Evolutionary conservation across 2,888 invertebrate species (phyloP).

Genomic region (Andrena fulva): DNA sequence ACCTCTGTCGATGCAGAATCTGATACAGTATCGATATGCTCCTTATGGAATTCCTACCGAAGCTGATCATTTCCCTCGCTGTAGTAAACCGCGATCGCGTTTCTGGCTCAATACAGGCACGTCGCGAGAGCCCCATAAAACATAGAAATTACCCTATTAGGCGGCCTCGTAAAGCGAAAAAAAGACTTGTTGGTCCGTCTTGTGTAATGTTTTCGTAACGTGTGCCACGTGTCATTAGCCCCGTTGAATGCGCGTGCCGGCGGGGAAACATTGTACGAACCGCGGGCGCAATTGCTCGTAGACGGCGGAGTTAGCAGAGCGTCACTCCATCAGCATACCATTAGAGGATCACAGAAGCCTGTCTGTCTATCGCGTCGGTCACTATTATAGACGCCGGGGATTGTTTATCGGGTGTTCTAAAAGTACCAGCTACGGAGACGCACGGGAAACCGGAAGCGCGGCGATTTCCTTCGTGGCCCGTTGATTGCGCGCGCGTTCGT

Average conservation of each 20-base stretch:
- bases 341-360: constrained; percentile 71
- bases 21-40: too few species aligned
- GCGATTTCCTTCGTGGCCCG: constrained; percentile 39
- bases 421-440: constrained; percentile 60
- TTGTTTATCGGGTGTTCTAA: constrained; percentile 72
- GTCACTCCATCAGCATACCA: constrained; percentile 78
- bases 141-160: background rate
- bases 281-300: constrained; percentile 54
- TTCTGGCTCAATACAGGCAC: background rate
- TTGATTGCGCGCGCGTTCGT: constrained; percentile 36
- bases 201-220: background rate
- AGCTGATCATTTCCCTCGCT: too few species aligned
- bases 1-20: too few species aligned
- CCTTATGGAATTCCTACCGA: too few species aligned
- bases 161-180: constrained; percentile 2
- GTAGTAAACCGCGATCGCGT: background rate
- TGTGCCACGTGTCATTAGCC: constrained; percentile 52
- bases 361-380: constrained; percentile 48
- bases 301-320: constrained; percentile 74
- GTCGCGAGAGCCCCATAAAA: background rate
- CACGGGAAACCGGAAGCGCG: constrained; percentile 52
- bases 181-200: background rate
- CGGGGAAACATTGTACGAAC: constrained; percentile 61
- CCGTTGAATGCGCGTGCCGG: constrained; percentile 37
- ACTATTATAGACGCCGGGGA: constrained; percentile 63